Evolutionary conservation across 2,888 invertebrate species (phyloP).

Genomic region (Caenorhabditis japonica): DNA sequence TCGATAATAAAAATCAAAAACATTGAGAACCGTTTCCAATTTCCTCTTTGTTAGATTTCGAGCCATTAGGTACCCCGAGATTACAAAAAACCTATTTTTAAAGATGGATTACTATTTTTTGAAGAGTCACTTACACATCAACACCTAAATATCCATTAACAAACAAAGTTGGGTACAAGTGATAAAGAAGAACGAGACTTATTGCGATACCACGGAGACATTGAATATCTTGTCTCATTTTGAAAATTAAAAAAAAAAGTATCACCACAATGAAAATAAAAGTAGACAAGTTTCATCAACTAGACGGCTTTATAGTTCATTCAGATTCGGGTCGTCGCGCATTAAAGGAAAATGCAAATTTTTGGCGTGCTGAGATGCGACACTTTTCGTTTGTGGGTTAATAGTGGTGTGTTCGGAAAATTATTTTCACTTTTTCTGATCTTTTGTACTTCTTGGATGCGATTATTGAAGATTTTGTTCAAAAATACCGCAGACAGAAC

Average conservation of each 20-base stretch:
- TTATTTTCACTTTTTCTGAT: too few species aligned
- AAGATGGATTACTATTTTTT: too few species aligned
- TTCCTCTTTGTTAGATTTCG: conserved; percentile 21
- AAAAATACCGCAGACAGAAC: too few species aligned
- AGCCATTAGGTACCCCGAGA: conserved; percentile 52
- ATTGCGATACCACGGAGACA: conserved; percentile 50
- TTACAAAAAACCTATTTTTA: conserved; percentile 55
- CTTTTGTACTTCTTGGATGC: conserved; percentile 1
- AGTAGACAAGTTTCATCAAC: too few species aligned
- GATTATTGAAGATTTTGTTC: too few species aligned
- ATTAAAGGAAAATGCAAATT: conserved; percentile 32
- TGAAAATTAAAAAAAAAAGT: too few species aligned
- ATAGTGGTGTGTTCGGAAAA: conserved; percentile 12
- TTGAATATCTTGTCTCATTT: conserved; percentile 42
- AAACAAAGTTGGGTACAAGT: conserved; percentile 39
- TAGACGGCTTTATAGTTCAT: background rate
- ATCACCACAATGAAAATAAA: too few species aligned
- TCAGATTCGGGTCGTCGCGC: conserved; percentile 15
- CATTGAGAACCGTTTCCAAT: conserved; percentile 7
- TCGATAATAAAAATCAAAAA: conserved; percentile 33
- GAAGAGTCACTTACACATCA: conserved; percentile 41
- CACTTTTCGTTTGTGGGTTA: conserved; percentile 42
- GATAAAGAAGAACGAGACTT: conserved; percentile 34
- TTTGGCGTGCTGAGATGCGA: background rate
- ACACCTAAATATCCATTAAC: conserved; percentile 51